A percentile compares a stretch with the other conserved stretches of the same genome.
phyloP scores from a whole-genome alignment of 1,140 invertebrate genomes.

The Drosophila persimilis region DNA sequence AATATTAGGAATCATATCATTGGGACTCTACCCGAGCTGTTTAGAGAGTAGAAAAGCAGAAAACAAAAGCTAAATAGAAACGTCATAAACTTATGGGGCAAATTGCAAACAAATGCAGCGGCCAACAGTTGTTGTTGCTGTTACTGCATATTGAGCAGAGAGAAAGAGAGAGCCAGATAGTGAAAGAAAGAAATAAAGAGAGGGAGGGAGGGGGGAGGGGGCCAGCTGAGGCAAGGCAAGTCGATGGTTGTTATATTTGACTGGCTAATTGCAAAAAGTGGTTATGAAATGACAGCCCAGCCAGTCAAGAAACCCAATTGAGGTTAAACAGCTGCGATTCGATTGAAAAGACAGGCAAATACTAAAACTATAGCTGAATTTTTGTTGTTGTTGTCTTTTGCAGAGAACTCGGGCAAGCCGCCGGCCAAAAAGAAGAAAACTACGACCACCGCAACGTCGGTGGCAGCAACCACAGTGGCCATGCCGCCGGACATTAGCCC shows the following conservation, averaged over 20 bases:
- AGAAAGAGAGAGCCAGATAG: background rate
- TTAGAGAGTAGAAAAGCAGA: background rate
- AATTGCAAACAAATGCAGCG: conserved; percentile 7
- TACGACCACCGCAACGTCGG: conserved; percentile 21
- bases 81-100: conserved; percentile 1
- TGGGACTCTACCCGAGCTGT: too few relatives aligned
- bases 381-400: too few relatives aligned
- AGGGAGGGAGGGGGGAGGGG: conserved; percentile 3
- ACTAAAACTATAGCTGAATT: conserved; percentile 10
- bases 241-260: conserved; percentile 48
- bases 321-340: conserved; percentile 63
- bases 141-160: conserved; percentile 22
- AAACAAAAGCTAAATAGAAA: conserved; percentile 5
- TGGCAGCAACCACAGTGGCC: conserved; percentile 28
- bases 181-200: background rate
- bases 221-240: conserved; percentile 19
- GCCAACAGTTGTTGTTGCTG: conserved; percentile 13
- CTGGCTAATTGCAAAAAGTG: conserved; percentile 56
- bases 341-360: conserved; percentile 34
- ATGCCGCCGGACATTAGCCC: conserved; percentile 67
- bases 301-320: conserved; percentile 46
- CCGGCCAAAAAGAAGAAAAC: conserved; percentile 73
- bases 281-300: conserved; percentile 27
- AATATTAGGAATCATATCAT: too few relatives aligned
- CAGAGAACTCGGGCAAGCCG: conserved; percentile 65